These are phyloP conservation scores for Cyclophora albipunctata DNA, from an alignment of 2,888 invertebrate genomes.

Conservation along the genomic window DNA sequence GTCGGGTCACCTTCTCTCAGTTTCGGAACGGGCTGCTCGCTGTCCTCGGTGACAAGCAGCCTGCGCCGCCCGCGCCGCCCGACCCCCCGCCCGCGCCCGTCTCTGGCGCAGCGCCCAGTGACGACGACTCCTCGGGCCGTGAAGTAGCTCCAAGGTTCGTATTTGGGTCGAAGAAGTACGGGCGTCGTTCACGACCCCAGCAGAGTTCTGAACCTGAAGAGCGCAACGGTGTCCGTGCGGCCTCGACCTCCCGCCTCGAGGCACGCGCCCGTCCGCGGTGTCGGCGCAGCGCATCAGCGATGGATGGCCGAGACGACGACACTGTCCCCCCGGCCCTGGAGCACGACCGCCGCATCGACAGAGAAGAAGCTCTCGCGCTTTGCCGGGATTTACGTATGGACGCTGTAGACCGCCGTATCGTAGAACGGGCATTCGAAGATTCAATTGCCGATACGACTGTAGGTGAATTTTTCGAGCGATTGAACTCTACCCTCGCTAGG, in stretches of 20 bases:
- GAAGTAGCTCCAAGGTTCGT: conserved; percentile 84
- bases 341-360: conserved; percentile 49
- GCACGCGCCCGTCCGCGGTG: conserved; percentile 33
- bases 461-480: conserved; percentile 60
- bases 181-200: conserved; percentile 80
- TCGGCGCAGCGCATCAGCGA: conserved; percentile 49
- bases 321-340: conserved; percentile 28
- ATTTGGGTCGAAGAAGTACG: conserved; percentile 85
- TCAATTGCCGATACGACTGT: conserved; percentile 47
- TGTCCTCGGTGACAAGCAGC: conserved; percentile 75
- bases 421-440: conserved; percentile 52
- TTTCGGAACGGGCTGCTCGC: conserved; percentile 85
- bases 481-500: conserved; percentile 48
- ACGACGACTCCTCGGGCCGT: conserved; percentile 78
- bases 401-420: conserved; percentile 44
- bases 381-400: conserved; percentile 56
- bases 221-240: conserved; percentile 33
- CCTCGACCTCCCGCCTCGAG: conserved; percentile 50
- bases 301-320: conserved; percentile 31
- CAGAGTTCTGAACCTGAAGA: conserved; percentile 25
- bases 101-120: conserved; percentile 34
- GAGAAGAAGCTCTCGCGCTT: conserved; percentile 48
- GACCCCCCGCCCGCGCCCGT: conserved; percentile 21
- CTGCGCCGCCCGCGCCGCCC: conserved; percentile 25
- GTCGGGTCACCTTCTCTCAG: conserved; percentile 79